phyloP scores from a whole-genome alignment of 2,797 vertebrate species.

The Halcyon smyrnensis region DNA sequence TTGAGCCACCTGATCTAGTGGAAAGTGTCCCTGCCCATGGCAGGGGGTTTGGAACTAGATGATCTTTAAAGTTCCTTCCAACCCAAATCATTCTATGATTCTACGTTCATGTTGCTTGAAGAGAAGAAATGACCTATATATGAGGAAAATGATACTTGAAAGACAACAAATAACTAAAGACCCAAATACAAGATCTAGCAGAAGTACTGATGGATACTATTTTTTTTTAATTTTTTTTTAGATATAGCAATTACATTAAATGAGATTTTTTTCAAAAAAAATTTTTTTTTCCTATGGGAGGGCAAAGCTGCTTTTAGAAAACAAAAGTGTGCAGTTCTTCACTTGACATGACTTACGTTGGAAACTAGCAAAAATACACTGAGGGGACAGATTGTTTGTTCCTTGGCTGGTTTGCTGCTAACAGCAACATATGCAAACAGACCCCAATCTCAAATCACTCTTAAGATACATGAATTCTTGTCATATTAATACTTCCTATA shows the following conservation, averaged over 20 bases:
- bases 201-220: background rate
- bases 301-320: background rate
- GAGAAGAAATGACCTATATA: background rate
- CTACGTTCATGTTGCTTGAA: background rate
- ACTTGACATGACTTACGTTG: background rate
- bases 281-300: background rate
- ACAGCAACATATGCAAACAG: background rate
- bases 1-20: background rate
- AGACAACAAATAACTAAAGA: background rate
- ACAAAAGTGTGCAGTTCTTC: background rate
- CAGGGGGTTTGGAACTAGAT: background rate
- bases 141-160: background rate
- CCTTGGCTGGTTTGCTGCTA: background rate
- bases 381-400: background rate
- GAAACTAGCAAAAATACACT: background rate
- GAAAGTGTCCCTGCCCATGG: background rate
- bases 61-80: background rate
- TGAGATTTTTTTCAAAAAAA: background rate
- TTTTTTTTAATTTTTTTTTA: background rate
- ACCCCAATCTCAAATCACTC: background rate
- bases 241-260: background rate
- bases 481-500: constrained; percentile 11
- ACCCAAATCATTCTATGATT: background rate
- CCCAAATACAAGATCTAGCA: background rate
- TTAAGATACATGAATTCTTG: background rate